These are phyloP conservation scores for Cheumatopsyche charites DNA, from an alignment of 1,140 invertebrate genomes.

Conservation along the genomic window DNA sequence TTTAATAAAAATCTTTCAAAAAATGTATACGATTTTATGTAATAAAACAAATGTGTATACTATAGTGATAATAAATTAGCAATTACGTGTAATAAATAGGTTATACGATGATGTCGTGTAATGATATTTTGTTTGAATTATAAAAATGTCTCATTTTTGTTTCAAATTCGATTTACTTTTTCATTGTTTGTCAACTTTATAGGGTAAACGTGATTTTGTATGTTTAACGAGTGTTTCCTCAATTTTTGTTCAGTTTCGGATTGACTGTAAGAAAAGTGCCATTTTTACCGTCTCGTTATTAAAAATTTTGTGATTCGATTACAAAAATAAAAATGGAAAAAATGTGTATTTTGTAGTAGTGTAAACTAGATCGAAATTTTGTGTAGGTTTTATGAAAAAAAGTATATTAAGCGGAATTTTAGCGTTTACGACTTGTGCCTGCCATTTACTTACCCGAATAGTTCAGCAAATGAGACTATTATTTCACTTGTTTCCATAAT, in stretches of 20 bases:
- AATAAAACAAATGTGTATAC: slow-evolving; percentile 1
- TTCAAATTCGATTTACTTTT: background rate
- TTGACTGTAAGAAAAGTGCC: slow-evolving; percentile 36
- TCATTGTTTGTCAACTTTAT: background rate
- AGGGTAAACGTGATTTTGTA: background rate
- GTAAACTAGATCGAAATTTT: slow-evolving; percentile 24
- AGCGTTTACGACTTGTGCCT: slow-evolving; percentile 36
- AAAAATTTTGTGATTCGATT: background rate
- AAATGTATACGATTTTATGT: background rate
- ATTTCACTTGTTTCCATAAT: too few relatives aligned
- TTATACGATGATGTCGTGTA: too few relatives aligned
- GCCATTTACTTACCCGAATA: slow-evolving; percentile 33
- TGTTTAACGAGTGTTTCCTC: background rate
- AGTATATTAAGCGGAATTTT: slow-evolving; percentile 22
- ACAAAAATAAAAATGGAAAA: background rate
- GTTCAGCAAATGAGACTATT: slow-evolving; percentile 26
- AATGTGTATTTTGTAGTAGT: slow-evolving; percentile 24
- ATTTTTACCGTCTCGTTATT: slow-evolving; percentile 29
- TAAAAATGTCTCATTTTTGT: background rate
- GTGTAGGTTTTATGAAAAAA: background rate
- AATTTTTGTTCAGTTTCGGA: slow-evolving; percentile 19
- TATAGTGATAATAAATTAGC: background rate
- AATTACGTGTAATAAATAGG: background rate
- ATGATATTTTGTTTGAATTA: too few relatives aligned
- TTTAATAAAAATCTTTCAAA: background rate